These are phyloP conservation scores for Diaperis boleti DNA, from an alignment of 2,888 invertebrate genomes.

Conservation along the genomic window DNA sequence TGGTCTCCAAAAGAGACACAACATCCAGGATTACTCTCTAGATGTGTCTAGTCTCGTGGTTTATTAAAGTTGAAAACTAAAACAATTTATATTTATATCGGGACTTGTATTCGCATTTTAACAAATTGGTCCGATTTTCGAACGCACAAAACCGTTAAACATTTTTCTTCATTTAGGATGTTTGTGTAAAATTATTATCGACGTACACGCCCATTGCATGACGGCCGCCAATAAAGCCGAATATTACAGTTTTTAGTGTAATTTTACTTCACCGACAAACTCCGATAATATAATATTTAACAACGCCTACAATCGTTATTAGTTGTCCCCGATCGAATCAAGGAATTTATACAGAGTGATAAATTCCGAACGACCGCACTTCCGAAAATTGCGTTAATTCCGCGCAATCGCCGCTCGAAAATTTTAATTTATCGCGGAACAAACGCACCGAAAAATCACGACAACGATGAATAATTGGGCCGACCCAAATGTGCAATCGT, in stretches of 20 bases:
- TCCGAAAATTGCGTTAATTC: too few relatives aligned
- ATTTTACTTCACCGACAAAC: constrained; percentile 13
- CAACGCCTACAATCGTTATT: background rate
- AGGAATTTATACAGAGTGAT: too few relatives aligned
- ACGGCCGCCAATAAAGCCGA: constrained; percentile 9
- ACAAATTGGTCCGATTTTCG: constrained; percentile 18
- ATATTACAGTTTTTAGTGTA: constrained; percentile 20
- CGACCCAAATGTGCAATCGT: too few relatives aligned
- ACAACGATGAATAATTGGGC: too few relatives aligned
- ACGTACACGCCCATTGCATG: constrained; percentile 10
- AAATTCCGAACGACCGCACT: too few relatives aligned
- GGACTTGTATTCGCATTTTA: constrained; percentile 16
- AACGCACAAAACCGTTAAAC: background rate
- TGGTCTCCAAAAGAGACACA: constrained; percentile 29
- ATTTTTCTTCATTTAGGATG: constrained; percentile 3
- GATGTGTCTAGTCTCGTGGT: constrained; percentile 36
- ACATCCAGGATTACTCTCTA: constrained; percentile 41
- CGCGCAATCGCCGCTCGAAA: too few relatives aligned
- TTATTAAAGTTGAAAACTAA: constrained; percentile 41
- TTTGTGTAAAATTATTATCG: constrained; percentile 7
- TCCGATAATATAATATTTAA: constrained; percentile 13
- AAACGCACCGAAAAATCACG: too few relatives aligned
- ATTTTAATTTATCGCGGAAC: too few relatives aligned
- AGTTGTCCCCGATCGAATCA: background rate
- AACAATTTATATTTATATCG: constrained; percentile 40